A percentile compares a stretch with the other conserved stretches of the same genome.
Conservation (phyloP, 2,113 vertebrate genomes). For the Hipposideros armiger region DNA sequence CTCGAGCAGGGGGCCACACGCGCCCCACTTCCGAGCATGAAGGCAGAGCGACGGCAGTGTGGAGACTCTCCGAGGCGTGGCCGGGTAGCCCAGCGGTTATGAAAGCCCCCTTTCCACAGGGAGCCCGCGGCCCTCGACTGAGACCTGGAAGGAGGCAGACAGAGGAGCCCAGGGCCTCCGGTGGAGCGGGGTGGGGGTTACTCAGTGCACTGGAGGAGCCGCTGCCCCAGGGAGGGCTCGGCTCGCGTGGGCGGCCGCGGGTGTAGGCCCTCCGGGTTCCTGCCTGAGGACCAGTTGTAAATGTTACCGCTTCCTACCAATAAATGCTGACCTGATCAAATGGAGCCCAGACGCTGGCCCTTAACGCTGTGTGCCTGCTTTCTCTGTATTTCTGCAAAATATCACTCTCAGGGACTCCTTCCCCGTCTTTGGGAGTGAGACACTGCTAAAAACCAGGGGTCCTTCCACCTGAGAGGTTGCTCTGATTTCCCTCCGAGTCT, state of each 20-base stretch:
- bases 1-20: conserved; percentile 77
- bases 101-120: conserved; percentile 71
- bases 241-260: conserved; percentile 59
- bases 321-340: conserved; percentile 87
- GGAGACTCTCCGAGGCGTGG: background rate
- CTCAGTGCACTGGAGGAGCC: conserved; percentile 67
- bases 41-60: conserved; percentile 40
- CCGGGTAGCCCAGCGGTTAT: conserved; percentile 59
- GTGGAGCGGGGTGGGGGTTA: background rate
- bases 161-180: background rate
- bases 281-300: conserved; percentile 84
- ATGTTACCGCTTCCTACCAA: conserved; percentile 86
- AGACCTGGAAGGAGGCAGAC: conserved; percentile 66
- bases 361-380: conserved; percentile 73
- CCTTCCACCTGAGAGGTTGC: background rate
- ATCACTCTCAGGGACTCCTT: background rate
- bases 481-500: background rate
- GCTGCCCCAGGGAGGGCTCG: conserved; percentile 27
- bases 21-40: conserved; percentile 65
- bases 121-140: background rate
- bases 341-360: conserved; percentile 74
- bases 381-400: conserved; percentile 68
- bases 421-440: background rate
- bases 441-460: background rate
- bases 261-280: conserved; percentile 63